Percentiles rank a stretch among this genome's conserved stretches.
Evolutionary conservation across 1,140 invertebrate species (phyloP).

Genomic region (Cecropterus lyciades): DNA sequence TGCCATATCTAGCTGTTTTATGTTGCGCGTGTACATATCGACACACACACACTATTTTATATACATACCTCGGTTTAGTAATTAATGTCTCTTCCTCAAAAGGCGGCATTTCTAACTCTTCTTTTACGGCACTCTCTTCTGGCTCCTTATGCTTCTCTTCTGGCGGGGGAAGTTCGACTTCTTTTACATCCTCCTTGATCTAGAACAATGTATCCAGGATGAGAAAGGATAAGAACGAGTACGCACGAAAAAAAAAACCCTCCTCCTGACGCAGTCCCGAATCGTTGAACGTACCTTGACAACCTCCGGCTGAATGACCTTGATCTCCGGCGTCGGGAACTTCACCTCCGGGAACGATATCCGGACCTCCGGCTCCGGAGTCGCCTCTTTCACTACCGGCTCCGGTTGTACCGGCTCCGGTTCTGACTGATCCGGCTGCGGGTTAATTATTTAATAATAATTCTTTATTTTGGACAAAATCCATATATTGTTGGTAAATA

Average conservation of each 20-base stretch:
- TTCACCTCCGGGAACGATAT: constrained; percentile 72
- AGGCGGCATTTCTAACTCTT: too few relatives aligned
- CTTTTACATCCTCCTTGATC: constrained; percentile 64
- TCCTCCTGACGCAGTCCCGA: too few relatives aligned
- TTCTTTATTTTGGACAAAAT: too few relatives aligned
- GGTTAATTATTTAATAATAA: too few relatives aligned
- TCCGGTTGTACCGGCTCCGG: background rate
- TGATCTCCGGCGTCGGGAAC: constrained; percentile 77
- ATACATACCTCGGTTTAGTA: too few relatives aligned
- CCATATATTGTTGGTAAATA: too few relatives aligned
- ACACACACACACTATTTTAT: too few relatives aligned
- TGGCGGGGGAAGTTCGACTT: constrained; percentile 42
- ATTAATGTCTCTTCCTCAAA: too few relatives aligned
- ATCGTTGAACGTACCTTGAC: constrained; percentile 55
- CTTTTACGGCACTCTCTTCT: background rate
- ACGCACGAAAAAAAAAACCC: too few relatives aligned
- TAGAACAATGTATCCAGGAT: constrained; percentile 33
- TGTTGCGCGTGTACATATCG: too few relatives aligned
- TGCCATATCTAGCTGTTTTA: too few relatives aligned
- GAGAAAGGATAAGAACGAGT: too few relatives aligned
- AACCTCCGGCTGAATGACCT: constrained; percentile 68
- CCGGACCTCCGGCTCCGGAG: constrained; percentile 48
- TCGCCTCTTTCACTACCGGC: constrained; percentile 9
- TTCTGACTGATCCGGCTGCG: constrained; percentile 13
- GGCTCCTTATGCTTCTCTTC: constrained; percentile 21